Evolutionary conservation across 2,888 invertebrate genomes (phyloP), one percentile per base, ranked within the genome.

Genomic region (Papilio demoleus): DNA sequence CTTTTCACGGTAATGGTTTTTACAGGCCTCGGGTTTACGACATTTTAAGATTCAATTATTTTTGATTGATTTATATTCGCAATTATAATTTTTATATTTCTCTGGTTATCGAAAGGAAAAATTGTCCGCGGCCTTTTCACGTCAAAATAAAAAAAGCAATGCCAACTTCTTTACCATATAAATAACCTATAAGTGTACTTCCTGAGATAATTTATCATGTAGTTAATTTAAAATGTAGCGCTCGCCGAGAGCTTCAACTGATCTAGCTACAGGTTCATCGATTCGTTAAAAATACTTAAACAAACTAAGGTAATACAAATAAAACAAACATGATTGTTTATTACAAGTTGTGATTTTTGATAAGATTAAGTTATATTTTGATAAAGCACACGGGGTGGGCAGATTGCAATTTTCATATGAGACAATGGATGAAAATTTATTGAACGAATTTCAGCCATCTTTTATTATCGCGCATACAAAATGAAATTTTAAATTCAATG

Each of bases 41-140:
- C 24, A 53, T 53, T 53, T 53, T 53, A 53, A 53, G 27, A 53
- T 53, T 27, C 27, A 53, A 53, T 53, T 53, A 53, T 53, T 27
- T 53, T 53, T 53, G 53, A 53, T 53, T 53, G 27, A 53, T 53
- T 53, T 24, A 53, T 27, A 45, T 19, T 8, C n/a, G 12, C 1
- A 36, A 17, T 8, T 22, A 53, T 27, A n/a, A 27, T n/a, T 14
- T 53, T 53, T 27, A 50, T 6, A 27, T 27, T 53, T 27, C n/a
- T 53, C 27, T n/a, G 27, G 0, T 53, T 27, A 53, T 27, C n/a
- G 27, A 27, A 27, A 5, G n/a, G n/a, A 53, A 53, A 53, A 24
- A 27, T 24, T 50, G 14, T 14, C 50, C 5, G 27, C 4, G 9
- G 17, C 11, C 4, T 50, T 27, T 2, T n/a, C n/a, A n/a, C n/a